Conservation (phyloP, 2,797 vertebrate genomes). For the Eospalax fontanierii region DNA sequence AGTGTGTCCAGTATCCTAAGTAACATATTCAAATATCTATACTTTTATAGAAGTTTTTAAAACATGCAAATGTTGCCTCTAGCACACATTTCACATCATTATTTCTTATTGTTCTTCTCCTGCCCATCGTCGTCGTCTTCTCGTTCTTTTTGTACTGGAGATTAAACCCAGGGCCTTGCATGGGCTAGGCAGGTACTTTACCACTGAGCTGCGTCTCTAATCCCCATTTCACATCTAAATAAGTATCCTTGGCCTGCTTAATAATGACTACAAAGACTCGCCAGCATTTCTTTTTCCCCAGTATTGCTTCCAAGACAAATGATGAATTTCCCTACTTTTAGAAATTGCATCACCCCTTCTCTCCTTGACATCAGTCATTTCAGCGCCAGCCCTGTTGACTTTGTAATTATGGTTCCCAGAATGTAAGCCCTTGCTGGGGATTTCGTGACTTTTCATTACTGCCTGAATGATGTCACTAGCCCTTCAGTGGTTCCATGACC, state of each 20-base stretch:
- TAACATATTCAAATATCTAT: conserved; percentile 56
- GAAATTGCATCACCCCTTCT: conserved; percentile 74
- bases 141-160: background rate
- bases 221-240: conserved; percentile 72
- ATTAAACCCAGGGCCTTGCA: background rate
- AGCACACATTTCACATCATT: conserved; percentile 72
- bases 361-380: conserved; percentile 67
- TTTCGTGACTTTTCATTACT: conserved; percentile 56
- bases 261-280: conserved; percentile 71
- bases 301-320: conserved; percentile 81
- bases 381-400: conserved; percentile 69
- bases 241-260: conserved; percentile 72
- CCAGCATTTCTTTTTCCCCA: conserved; percentile 57
- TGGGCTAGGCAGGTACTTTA: too few relatives aligned
- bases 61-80: conserved; percentile 71
- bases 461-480: conserved; percentile 68
- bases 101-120: too few relatives aligned
- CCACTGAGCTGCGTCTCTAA: too few relatives aligned
- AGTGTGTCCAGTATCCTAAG: conserved; percentile 45
- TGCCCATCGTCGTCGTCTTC: background rate
- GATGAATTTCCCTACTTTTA: conserved; percentile 65
- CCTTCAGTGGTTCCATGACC: conserved; percentile 58
- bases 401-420: conserved; percentile 76
- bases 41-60: conserved; percentile 24
- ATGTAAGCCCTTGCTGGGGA: conserved; percentile 58